phyloP scores from a whole-genome alignment of 2,888 invertebrate genomes.

The Drosophila colorata region DNA sequence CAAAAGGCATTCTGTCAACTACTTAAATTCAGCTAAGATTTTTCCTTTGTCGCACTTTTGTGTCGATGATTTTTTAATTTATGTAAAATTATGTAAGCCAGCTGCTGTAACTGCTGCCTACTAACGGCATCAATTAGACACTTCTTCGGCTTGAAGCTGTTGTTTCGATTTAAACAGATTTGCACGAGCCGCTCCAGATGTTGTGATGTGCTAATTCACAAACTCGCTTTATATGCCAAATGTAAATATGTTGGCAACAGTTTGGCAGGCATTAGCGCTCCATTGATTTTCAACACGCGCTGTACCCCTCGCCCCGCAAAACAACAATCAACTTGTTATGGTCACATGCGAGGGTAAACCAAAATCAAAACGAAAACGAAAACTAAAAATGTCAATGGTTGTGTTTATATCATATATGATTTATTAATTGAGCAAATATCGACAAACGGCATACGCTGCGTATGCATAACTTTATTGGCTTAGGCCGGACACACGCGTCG shows the following conservation, averaged over 20 bases:
- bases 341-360: constrained; percentile 34
- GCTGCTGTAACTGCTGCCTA: constrained; percentile 14
- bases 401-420: constrained; percentile 2
- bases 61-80: constrained; percentile 49
- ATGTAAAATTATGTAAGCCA: constrained; percentile 55
- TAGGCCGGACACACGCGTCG: constrained; percentile 10
- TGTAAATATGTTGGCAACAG: constrained; percentile 22
- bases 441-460: constrained; percentile 22
- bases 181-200: constrained; percentile 35
- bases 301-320: neutral
- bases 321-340: constrained; percentile 17
- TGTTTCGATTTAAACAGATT: constrained; percentile 43
- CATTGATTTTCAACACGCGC: constrained; percentile 23
- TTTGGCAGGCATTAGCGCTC: constrained; percentile 17
- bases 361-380: constrained; percentile 19
- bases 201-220: constrained; percentile 41
- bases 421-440: constrained; percentile 33
- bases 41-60: constrained; percentile 8
- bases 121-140: constrained; percentile 30
- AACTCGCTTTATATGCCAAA: constrained; percentile 11
- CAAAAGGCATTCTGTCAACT: constrained; percentile 14
- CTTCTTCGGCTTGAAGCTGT: constrained; percentile 25
- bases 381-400: constrained; percentile 39
- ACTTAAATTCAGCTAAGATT: constrained; percentile 18
- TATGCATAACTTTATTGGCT: constrained; percentile 46